phyloP scores from a whole-genome alignment of 2,113 vertebrate genomes.

The Chaetodon auriga region DNA sequence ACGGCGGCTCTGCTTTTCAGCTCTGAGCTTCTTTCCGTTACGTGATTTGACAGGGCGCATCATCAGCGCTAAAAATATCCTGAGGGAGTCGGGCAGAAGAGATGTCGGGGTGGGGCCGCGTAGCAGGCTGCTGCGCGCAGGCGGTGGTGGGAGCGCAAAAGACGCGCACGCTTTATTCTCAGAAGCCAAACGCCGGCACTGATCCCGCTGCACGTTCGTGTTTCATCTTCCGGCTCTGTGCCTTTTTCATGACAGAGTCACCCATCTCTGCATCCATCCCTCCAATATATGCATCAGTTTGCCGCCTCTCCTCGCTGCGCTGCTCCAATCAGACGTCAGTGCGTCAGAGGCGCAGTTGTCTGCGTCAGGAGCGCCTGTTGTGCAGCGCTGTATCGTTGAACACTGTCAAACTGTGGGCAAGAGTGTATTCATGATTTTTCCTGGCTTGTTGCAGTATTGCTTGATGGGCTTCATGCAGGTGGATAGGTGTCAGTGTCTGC shows the following conservation, averaged over 20 bases:
- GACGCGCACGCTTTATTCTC: not conserved
- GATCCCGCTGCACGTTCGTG: not conserved
- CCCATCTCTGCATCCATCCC: not conserved
- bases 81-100: conserved; percentile 78
- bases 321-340: conserved; percentile 65
- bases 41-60: conserved; percentile 75
- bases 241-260: not conserved
- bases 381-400: conserved; percentile 1
- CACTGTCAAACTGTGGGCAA: not conserved
- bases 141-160: not conserved
- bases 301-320: conserved; percentile 4
- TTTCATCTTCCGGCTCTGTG: not conserved
- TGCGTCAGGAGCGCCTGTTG: conserved; percentile 67
- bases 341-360: conserved; percentile 70
- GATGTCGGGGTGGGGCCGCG: conserved; percentile 70
- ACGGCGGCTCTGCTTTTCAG: conserved; percentile 34
- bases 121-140: not conserved
- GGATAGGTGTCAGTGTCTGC: not conserved
- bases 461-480: not conserved
- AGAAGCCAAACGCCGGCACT: not conserved
- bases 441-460: no score
- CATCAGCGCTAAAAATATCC: conserved; percentile 83
- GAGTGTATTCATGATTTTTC: no score
- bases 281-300: conserved; percentile 4
- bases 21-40: conserved; percentile 75